Evolutionary conservation across 2,797 vertebrate genomes (phyloP).

Genomic region (Urocyon cinereoargenteus): DNA sequence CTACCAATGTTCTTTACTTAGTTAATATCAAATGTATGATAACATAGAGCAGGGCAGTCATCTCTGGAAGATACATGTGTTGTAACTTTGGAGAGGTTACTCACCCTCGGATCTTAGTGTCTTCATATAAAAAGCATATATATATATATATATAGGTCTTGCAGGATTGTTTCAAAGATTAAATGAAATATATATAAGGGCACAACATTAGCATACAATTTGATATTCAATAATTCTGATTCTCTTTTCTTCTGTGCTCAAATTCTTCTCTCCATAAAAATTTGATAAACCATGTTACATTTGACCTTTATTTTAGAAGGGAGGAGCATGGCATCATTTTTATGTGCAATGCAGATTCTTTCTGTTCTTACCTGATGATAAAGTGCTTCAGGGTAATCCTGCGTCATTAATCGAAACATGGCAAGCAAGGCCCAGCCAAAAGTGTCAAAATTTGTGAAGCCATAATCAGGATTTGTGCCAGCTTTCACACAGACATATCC

Average conservation of each 20-base stretch:
- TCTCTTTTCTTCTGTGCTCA: not conserved
- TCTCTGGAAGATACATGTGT: not conserved
- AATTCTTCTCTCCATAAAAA: not conserved
- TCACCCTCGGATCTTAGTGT: not conserved
- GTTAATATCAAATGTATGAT: not conserved
- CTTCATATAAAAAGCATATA: not conserved
- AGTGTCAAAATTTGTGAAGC: slow-evolving; percentile 96
- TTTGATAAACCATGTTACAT: not conserved
- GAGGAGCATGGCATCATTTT: not conserved
- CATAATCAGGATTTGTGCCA: slow-evolving; percentile 94
- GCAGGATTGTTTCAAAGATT: not conserved
- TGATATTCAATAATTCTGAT: not conserved
- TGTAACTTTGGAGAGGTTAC: not conserved
- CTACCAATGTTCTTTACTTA: not conserved
- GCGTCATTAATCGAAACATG: slow-evolving; percentile 96
- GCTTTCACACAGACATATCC: slow-evolving; percentile 91
- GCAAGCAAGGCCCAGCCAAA: slow-evolving; percentile 97
- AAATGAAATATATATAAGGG: not conserved
- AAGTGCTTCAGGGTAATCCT: slow-evolving; percentile 96
- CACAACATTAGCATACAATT: not conserved
- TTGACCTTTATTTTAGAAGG: not conserved
- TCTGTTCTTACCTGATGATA: slow-evolving; percentile 94
- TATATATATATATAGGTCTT: not conserved
- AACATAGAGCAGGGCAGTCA: not conserved
- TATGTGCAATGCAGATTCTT: not conserved